Percentiles rank a stretch among this genome's conserved stretches.
phyloP scores from a whole-genome alignment of 2,888 invertebrate species.

The Nudaria mundana region DNA sequence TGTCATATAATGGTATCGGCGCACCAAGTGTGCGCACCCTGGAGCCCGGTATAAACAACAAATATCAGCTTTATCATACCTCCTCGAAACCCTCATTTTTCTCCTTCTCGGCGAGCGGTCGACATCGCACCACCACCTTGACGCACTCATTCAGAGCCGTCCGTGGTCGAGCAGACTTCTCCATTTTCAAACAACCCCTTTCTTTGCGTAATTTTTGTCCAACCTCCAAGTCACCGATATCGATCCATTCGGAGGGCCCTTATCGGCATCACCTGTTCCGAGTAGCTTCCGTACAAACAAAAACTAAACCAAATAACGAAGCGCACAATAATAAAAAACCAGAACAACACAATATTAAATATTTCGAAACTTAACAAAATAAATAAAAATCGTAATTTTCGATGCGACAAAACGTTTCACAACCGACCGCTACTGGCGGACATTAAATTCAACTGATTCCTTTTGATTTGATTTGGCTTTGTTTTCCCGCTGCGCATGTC shows the following conservation, averaged over 20 bases:
- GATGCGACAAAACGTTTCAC: constrained; percentile 39
- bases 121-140: constrained; percentile 97
- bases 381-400: constrained; percentile 71
- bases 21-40: constrained; percentile 57
- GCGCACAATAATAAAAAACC: constrained; percentile 40
- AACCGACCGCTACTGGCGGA: constrained; percentile 51
- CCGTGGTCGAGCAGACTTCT: constrained; percentile 74
- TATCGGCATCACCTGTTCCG: constrained; percentile 67
- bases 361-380: constrained; percentile 61
- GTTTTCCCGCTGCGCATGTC: constrained; percentile 38
- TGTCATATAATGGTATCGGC: constrained; percentile 32
- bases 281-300: constrained; percentile 37
- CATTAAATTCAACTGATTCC: constrained; percentile 67
- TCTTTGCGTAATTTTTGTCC: constrained; percentile 48
- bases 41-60: constrained; percentile 33
- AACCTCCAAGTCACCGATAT: constrained; percentile 69
- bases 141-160: constrained; percentile 90
- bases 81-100: constrained; percentile 86
- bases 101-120: constrained; percentile 96
- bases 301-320: constrained; percentile 36
- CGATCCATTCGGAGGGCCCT: constrained; percentile 74
- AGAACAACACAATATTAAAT: constrained; percentile 53
- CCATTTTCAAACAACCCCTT: constrained; percentile 63
- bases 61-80: constrained; percentile 45
- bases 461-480: constrained; percentile 38